Conservation (phyloP, 2,113 vertebrate genomes). For the Labeo rohita region DNA sequence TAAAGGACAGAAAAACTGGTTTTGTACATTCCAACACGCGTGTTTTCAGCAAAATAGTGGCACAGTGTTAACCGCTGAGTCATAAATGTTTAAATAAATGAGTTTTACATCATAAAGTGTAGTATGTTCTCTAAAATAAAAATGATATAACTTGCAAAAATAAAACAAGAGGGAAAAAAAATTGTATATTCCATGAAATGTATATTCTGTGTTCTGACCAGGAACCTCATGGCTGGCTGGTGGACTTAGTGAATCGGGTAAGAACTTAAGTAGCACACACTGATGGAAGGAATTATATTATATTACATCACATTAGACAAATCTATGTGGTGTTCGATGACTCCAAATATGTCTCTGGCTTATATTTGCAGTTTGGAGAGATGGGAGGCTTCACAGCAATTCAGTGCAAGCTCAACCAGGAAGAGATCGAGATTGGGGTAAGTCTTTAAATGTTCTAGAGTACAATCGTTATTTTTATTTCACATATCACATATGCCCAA, state of each 20-base stretch:
- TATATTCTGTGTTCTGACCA: constrained; percentile 61
- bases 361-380: constrained; percentile 88
- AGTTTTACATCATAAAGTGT: too few species aligned
- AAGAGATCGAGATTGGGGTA: constrained; percentile 96
- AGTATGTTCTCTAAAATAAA: too few species aligned
- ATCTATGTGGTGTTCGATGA: not conserved
- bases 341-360: not conserved
- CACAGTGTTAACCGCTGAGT: too few species aligned
- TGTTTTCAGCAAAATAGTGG: constrained; percentile 2
- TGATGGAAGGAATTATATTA: not conserved
- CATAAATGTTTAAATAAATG: too few species aligned
- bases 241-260: constrained; percentile 97
- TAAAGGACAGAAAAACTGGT: constrained; percentile 47
- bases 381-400: constrained; percentile 95
- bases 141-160: not conserved
- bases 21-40: not conserved
- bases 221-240: constrained; percentile 99
- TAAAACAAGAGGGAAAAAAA: not conserved
- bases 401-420: constrained; percentile 90
- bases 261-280: constrained; percentile 50
- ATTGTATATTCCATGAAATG: not conserved
- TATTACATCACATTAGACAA: not conserved
- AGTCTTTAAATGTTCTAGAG: constrained; percentile 47
- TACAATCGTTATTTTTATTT: not conserved
- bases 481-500: not conserved